Conservation (phyloP, 2,113 vertebrate species). For the Chamaetylas fuelleborni region DNA sequence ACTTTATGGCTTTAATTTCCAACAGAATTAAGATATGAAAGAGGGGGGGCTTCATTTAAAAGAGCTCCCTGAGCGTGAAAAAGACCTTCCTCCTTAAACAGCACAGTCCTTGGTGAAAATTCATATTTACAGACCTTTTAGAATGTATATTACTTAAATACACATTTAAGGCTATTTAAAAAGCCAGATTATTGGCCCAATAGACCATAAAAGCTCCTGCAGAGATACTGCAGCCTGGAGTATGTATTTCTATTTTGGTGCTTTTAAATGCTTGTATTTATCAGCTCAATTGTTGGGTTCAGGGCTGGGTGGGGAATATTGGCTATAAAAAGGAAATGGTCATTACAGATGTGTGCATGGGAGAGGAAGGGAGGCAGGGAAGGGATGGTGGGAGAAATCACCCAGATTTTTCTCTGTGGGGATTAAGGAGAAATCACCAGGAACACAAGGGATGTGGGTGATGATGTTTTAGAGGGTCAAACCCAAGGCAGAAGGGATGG, state of each 20-base stretch:
- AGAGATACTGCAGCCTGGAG: not conserved
- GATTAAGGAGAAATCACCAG: not conserved
- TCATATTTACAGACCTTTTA: conserved; percentile 46
- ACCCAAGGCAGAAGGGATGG: not conserved
- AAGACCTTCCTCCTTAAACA: not conserved
- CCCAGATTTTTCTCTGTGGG: not conserved
- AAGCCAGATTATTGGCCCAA: conserved; percentile 54
- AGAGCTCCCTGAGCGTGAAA: not conserved
- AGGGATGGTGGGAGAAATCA: not conserved
- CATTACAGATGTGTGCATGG: not conserved
- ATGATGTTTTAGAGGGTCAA: not conserved
- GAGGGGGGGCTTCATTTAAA: not conserved
- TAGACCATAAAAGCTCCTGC: conserved; percentile 47
- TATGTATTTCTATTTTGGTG: conserved; percentile 4
- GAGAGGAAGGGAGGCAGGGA: not conserved
- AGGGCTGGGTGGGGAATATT: not conserved
- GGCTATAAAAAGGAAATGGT: not conserved
- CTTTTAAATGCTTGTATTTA: conserved; percentile 43
- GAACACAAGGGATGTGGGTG: not conserved
- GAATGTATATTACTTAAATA: conserved; percentile 42
- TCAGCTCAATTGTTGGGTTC: not conserved
- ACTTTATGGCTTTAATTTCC: conserved; percentile 33
- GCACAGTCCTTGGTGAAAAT: not conserved
- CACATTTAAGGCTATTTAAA: conserved; percentile 50
- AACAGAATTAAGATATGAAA: conserved; percentile 22